Evolutionary conservation across 2,888 invertebrate species (phyloP), one percentile per base, ranked within the genome.

Genomic region (Blastobasis adustella): DNA sequence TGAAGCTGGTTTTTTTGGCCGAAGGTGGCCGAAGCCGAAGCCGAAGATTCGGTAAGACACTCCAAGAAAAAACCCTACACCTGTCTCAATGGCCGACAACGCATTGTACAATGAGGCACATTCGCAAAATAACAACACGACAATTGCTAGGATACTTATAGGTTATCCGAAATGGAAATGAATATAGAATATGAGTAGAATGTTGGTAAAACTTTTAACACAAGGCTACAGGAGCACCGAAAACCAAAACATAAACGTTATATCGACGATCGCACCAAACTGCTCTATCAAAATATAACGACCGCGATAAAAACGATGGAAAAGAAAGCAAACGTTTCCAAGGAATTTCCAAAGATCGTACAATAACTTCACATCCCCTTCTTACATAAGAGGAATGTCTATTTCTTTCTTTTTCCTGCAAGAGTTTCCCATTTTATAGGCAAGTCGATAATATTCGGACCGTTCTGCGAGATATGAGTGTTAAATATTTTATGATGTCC

Each of bases 281-380:
- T 72, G 83, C 84, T 83, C 85, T 82, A 88, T 88, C 86, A 88
- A 88, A 87, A 86, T 82, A 83, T 88, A 88, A 88, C 86, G 86
- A 78, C 82, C 59, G 66, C 83, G 83, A 88, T 88, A 87, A 88
- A 86, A 86, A 76, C 85, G 84, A 84, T 83, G 79, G 82, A 78
- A 78, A 85, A 84, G 84, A 87, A 86, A 86, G 83, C 84, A 83
- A 86, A 81, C 78, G 76, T 76, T 82, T 76, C 79, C 79, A 72
- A 72, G 77, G 81, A 84, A 82, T 79, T 82, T 82, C 80, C 79
- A 82, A 87, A 85, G 83, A 82, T 82, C 82, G 76, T 74, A 82
- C 81, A 84, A 80, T 81, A 80, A 79, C 73, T 66, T 57, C 66
- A 62, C 75, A 63, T 85, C 83, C 76, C 69, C 71, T 61, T 83